Percentiles rank a stretch among this genome's conserved stretches.
These are phyloP conservation scores for Pyrrhia umbra DNA, from an alignment of 2,888 invertebrate genomes.

Conservation along the genomic window DNA sequence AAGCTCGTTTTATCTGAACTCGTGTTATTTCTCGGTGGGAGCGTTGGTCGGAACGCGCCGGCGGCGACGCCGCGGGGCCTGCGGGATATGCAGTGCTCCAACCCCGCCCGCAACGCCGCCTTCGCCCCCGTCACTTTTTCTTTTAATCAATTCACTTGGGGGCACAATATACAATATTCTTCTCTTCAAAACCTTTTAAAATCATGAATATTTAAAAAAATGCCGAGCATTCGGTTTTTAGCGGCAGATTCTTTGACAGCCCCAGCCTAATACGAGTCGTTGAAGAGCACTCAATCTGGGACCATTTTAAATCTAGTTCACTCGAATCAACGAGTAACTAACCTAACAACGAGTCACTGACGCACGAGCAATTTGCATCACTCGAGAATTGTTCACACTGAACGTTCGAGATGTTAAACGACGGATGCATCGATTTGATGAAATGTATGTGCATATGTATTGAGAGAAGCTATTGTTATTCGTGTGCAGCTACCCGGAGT, in stretches of 20 bases:
- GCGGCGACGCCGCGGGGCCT: conserved; percentile 63
- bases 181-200: conserved; percentile 14
- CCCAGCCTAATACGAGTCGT: conserved; percentile 40
- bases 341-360: conserved; percentile 39
- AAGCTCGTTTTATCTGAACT: conserved; percentile 76
- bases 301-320: conserved; percentile 52
- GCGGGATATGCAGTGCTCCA: conserved; percentile 62
- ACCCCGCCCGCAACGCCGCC: conserved; percentile 44
- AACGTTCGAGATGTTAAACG: conserved; percentile 48
- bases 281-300: conserved; percentile 40
- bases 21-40: conserved; percentile 71
- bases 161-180: conserved; percentile 69
- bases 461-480: conserved; percentile 21
- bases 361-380: conserved; percentile 60
- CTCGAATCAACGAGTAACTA: conserved; percentile 40
- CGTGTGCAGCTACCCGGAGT: conserved; percentile 96
- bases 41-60: conserved; percentile 56
- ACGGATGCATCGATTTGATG: conserved; percentile 58
- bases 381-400: conserved; percentile 50
- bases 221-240: conserved; percentile 9
- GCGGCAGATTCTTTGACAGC: conserved; percentile 50
- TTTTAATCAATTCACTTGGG: conserved; percentile 76
- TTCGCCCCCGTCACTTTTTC: conserved; percentile 63
- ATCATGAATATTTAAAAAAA: conserved; percentile 29
- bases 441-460: conserved; percentile 44